phyloP scores from a whole-genome alignment of 2,113 vertebrate species.

The Myiopsitta monachus region DNA sequence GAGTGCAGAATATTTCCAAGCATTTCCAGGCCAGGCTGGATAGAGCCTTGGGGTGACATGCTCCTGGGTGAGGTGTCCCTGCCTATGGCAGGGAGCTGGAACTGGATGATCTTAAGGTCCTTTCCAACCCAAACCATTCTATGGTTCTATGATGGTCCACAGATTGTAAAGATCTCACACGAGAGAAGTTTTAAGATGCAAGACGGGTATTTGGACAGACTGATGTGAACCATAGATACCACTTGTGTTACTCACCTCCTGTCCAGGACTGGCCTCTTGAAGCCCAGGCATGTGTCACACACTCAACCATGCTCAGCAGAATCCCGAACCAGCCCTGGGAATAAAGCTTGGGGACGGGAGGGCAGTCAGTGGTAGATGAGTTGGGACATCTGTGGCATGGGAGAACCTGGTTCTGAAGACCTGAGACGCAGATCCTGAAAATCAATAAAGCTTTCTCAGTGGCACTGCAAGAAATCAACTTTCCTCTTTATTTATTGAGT shows the following conservation, averaged over 20 bases:
- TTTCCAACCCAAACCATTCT: not conserved
- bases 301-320: rapidly evolving
- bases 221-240: not conserved
- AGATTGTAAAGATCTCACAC: not conserved
- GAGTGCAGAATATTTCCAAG: not conserved
- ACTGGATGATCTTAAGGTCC: not conserved
- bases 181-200: not conserved
- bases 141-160: not conserved
- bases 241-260: not conserved
- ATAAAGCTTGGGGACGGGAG: not conserved
- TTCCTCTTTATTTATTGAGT: not conserved
- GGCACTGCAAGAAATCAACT: not conserved
- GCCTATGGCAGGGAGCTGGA: not conserved
- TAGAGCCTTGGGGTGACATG: not conserved
- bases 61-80: not conserved
- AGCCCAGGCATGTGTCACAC: rapidly evolving
- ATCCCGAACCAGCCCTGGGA: not conserved
- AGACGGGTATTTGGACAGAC: not conserved
- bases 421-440: not conserved
- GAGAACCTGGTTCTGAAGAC: not conserved
- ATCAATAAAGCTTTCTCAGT: not conserved
- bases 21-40: not conserved
- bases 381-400: not conserved
- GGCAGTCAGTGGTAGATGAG: not conserved
- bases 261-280: not conserved